Conservation (phyloP, 2,888 invertebrate species). For the Tenodera sinensis region DNA sequence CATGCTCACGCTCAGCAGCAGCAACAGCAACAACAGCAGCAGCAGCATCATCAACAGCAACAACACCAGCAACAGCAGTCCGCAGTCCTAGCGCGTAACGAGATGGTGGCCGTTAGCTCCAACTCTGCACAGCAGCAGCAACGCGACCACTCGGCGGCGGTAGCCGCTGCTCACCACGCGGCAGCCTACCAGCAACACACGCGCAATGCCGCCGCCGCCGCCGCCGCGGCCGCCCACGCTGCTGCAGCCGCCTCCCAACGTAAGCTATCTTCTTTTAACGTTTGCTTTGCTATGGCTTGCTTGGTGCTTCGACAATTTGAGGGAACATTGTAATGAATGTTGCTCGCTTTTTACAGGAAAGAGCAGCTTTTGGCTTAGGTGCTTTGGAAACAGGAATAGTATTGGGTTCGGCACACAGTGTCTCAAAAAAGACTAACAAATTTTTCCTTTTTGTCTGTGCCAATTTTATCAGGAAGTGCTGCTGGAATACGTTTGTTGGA, state of each 20-base stretch:
- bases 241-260: not conserved
- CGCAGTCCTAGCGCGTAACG: slow-evolving; percentile 21
- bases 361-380: no score
- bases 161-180: not conserved
- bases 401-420: no score
- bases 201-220: not conserved
- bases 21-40: slow-evolving; percentile 23
- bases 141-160: not conserved
- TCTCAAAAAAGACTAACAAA: no score
- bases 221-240: not conserved
- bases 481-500: no score
- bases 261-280: not conserved
- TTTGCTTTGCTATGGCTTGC: no score
- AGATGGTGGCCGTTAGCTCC: slow-evolving; percentile 2
- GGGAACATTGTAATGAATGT: no score
- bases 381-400: no score
- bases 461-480: no score
- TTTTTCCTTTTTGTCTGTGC: no score
- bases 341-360: no score
- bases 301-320: no score
- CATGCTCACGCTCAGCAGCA: slow-evolving; percentile 24
- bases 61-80: slow-evolving; percentile 35
- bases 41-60: slow-evolving; percentile 25
- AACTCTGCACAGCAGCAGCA: not conserved
- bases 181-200: not conserved